Conservation (phyloP, 2,888 invertebrate genomes). For the Achlya flavicornis region DNA sequence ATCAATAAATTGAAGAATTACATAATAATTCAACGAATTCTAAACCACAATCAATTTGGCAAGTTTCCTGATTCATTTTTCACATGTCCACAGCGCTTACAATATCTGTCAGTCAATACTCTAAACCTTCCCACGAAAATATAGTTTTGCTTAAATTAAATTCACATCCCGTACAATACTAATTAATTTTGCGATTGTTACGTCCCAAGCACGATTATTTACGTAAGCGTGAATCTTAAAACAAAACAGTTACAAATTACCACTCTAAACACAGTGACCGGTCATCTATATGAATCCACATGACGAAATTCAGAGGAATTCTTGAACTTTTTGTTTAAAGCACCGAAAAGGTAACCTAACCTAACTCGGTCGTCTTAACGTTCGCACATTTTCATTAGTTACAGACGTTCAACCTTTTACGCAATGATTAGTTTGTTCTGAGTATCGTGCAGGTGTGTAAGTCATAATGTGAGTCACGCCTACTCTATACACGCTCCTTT, state of each 20-base stretch:
- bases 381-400: constrained; percentile 25
- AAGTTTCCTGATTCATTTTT: neutral
- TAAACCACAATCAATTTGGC: too few relatives aligned
- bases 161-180: constrained; percentile 25
- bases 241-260: constrained; percentile 18
- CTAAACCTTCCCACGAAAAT: constrained; percentile 3
- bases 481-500: constrained; percentile 1
- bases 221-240: constrained; percentile 30
- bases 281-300: constrained; percentile 16
- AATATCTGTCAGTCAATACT: neutral
- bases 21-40: neutral
- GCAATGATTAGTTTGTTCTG: constrained; percentile 28
- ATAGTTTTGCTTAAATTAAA: neutral
- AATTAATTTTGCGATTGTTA: constrained; percentile 49
- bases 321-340: neutral
- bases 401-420: constrained; percentile 18
- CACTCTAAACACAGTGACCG: constrained; percentile 19
- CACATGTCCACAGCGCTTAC: neutral
- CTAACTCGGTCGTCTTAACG: constrained; percentile 16
- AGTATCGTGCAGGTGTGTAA: constrained; percentile 27
- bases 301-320: neutral
- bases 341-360: constrained; percentile 13
- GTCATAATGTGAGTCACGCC: neutral
- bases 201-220: constrained; percentile 38
- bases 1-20: too few relatives aligned